phyloP scores from a whole-genome alignment of 2,888 invertebrate genomes.

The Dryococelus australis region DNA sequence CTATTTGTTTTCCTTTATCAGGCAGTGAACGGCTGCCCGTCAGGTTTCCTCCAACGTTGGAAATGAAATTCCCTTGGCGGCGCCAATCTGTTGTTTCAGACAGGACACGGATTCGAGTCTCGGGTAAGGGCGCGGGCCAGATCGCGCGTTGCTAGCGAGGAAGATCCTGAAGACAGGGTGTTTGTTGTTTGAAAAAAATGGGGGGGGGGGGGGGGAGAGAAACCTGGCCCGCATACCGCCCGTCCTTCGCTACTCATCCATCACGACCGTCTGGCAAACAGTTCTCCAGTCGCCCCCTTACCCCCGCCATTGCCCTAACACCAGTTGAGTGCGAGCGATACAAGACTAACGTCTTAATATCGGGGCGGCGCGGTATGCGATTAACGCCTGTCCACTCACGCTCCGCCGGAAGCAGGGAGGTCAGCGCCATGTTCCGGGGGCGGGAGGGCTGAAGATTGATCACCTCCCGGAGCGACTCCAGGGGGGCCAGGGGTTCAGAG shows the following conservation, averaged over 20 bases:
- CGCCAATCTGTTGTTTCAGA: neutral
- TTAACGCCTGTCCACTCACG: neutral
- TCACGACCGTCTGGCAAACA: neutral
- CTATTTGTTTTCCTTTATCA: neutral
- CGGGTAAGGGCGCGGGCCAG: neutral
- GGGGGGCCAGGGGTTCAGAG: neutral
- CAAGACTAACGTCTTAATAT: slow-evolving; percentile 1
- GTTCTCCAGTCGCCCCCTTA: neutral
- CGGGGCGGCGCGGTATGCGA: neutral
- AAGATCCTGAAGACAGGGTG: neutral
- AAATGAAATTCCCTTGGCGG: neutral
- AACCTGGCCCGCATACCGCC: neutral
- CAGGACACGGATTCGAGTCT: neutral
- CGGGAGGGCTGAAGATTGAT: neutral
- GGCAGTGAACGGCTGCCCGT: neutral
- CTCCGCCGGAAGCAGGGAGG: neutral
- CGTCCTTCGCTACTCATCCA: neutral
- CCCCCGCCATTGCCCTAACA: neutral
- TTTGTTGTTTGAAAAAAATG: too few relatives aligned
- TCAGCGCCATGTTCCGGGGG: neutral
- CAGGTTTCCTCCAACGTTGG: neutral
- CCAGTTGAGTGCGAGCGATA: neutral
- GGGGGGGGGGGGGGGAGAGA: neutral
- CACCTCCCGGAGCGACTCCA: neutral
- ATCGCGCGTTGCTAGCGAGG: neutral